Percentiles rank a stretch among this genome's conserved stretches.
Evolutionary conservation across 2,888 invertebrate genomes (phyloP).

Genomic region (Xestia rhomboidea): DNA sequence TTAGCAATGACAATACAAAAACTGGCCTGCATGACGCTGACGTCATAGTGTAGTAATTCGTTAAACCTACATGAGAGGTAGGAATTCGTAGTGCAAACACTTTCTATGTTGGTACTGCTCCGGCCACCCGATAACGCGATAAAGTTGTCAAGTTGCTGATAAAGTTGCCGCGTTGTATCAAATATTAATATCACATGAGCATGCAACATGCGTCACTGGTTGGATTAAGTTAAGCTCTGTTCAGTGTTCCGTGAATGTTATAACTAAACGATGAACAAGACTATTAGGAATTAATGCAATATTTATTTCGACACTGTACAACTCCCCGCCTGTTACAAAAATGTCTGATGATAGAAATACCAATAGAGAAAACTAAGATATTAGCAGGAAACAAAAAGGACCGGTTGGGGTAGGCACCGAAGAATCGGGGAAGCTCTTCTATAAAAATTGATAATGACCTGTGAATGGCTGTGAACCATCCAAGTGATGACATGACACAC

Average conservation of each 20-base stretch:
- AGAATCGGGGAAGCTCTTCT: not conserved
- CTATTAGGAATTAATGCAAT: not conserved
- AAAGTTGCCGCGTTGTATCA: conserved; percentile 64
- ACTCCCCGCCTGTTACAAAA: not conserved
- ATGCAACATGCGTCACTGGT: conserved; percentile 70
- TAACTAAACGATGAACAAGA: conserved; percentile 12
- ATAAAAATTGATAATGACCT: not conserved
- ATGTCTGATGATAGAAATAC: not conserved
- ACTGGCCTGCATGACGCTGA: conserved; percentile 41
- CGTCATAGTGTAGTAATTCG: conserved; percentile 75
- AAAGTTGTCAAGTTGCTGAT: conserved; percentile 67
- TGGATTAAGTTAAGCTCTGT: conserved; percentile 61
- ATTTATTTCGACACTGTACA: not conserved
- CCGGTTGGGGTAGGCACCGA: no score
- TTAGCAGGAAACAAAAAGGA: no score
- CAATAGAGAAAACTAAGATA: not conserved
- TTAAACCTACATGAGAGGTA: conserved; percentile 68
- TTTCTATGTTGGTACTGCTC: conserved; percentile 72
- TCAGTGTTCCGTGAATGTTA: conserved; percentile 36
- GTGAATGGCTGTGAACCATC: not conserved
- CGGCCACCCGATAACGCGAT: conserved; percentile 69
- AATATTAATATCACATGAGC: conserved; percentile 71
- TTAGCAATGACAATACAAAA: conserved; percentile 32
- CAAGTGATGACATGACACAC: not conserved
- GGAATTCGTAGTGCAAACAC: conserved; percentile 82